Percentiles rank a stretch among this genome's conserved stretches.
Evolutionary conservation across 2,113 vertebrate species (phyloP).

Genomic region (Thermophis baileyi): DNA sequence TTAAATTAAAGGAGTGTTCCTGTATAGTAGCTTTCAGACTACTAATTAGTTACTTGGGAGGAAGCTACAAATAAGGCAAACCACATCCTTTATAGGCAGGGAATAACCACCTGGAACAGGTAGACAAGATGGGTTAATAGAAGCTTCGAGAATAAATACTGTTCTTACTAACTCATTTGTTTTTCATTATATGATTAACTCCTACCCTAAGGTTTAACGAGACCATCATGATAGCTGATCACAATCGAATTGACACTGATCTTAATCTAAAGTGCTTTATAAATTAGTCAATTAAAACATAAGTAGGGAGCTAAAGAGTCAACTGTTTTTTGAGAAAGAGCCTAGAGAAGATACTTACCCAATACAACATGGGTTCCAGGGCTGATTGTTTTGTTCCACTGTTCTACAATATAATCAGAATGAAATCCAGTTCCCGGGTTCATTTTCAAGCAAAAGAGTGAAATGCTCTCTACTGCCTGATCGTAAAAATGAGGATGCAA

Average conservation of each 20-base stretch:
- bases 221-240: neutral
- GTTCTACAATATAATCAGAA: slow-evolving; percentile 68
- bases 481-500: slow-evolving; percentile 29
- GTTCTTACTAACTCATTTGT: neutral
- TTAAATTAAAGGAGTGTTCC: neutral
- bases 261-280: neutral
- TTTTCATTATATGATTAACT: neutral
- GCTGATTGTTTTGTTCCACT: slow-evolving; percentile 78
- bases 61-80: neutral
- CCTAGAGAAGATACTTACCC: slow-evolving; percentile 67
- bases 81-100: neutral
- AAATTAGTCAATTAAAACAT: neutral
- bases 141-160: neutral
- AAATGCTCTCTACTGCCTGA: slow-evolving; percentile 70
- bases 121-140: neutral
- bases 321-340: neutral
- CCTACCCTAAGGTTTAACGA: neutral
- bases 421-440: slow-evolving; percentile 70
- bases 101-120: neutral
- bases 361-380: slow-evolving; percentile 74
- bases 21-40: neutral
- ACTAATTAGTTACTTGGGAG: neutral
- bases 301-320: neutral
- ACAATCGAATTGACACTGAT: neutral
- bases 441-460: slow-evolving; percentile 78